Evolutionary conservation across 2,113 vertebrate genomes (phyloP).

Genomic region (Eubucco bourcierii): DNA sequence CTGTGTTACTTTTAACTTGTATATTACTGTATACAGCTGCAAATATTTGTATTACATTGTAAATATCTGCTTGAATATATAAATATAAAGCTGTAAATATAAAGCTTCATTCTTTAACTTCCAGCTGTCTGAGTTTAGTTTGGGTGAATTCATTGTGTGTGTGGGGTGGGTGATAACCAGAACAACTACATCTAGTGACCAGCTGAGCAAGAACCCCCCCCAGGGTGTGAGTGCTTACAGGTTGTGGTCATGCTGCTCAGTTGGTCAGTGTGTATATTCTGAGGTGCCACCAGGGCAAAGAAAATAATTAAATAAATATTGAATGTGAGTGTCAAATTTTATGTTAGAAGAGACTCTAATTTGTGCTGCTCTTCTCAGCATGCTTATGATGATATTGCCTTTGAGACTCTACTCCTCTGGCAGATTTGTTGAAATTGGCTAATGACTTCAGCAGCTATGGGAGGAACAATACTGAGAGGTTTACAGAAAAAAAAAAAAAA

Average conservation of each 20-base stretch:
- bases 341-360: neutral
- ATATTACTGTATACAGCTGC: too few species aligned
- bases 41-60: too few species aligned
- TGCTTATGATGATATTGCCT: neutral
- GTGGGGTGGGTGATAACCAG: too few species aligned
- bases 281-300: neutral
- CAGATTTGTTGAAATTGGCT: neutral
- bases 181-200: too few species aligned
- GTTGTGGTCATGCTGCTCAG: neutral
- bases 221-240: neutral
- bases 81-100: too few species aligned
- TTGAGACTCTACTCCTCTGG: neutral
- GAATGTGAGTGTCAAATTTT: neutral
- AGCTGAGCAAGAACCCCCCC: neutral
- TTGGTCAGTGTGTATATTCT: neutral
- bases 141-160: too few species aligned
- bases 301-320: neutral
- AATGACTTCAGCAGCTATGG: neutral
- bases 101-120: too few species aligned
- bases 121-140: too few species aligned
- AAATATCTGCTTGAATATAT: too few species aligned
- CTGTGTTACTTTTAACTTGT: too few species aligned
- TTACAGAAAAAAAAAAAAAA: neutral
- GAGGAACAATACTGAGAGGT: neutral
- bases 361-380: neutral